phyloP scores from a whole-genome alignment of 2,888 invertebrate genomes.

The Ophioninae sp. region DNA sequence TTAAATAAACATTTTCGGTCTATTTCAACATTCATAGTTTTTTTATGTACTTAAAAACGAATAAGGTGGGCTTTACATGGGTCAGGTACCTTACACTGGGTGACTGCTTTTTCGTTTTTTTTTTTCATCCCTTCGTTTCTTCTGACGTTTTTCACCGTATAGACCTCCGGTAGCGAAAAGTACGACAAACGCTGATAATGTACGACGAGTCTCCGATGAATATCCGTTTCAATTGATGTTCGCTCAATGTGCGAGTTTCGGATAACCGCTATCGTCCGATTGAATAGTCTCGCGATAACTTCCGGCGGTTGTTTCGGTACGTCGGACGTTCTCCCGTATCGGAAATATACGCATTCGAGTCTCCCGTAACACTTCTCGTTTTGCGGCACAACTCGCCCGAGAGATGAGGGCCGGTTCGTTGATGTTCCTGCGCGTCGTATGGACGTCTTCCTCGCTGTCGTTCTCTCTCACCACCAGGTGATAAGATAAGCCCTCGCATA shows the following conservation, averaged over 20 bases:
- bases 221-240: not conserved
- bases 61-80: too few species aligned
- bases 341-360: not conserved
- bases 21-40: too few species aligned
- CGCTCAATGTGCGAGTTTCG: too few species aligned
- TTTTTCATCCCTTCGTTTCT: not conserved
- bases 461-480: constrained; percentile 19
- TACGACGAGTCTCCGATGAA: not conserved
- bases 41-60: too few species aligned
- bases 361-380: constrained; percentile 12
- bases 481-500: constrained; percentile 49
- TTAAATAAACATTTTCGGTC: too few species aligned
- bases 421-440: constrained; percentile 17
- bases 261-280: too few species aligned
- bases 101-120: constrained; percentile 3
- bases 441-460: constrained; percentile 45
- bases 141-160: too few species aligned
- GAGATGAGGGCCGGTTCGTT: constrained; percentile 46
- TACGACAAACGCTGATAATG: not conserved
- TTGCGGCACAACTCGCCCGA: constrained; percentile 14
- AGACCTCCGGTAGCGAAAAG: not conserved
- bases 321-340: too few species aligned
- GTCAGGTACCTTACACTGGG: constrained; percentile 21
- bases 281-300: too few species aligned
- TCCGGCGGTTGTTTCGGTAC: too few species aligned